These are phyloP conservation scores for Alauda arvensis DNA, from an alignment of 2,797 vertebrate genomes.

Conservation along the genomic window DNA sequence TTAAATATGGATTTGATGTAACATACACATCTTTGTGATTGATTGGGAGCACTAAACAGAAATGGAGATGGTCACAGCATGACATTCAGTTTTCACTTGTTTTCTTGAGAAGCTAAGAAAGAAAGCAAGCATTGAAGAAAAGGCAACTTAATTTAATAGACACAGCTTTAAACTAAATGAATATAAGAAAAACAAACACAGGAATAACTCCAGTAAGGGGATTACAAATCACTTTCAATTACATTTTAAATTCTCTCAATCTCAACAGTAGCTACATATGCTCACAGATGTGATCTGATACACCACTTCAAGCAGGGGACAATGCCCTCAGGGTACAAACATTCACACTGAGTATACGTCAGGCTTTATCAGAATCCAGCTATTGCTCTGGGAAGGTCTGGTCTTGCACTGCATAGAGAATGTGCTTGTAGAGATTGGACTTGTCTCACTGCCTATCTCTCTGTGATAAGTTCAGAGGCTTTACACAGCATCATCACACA, in stretches of 20 bases:
- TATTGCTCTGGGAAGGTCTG: background rate
- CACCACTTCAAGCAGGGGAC: background rate
- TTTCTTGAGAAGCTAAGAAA: background rate
- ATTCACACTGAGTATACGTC: background rate
- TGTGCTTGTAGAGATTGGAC: background rate
- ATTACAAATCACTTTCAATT: background rate
- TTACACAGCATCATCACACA: accelerated
- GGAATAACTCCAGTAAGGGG: background rate
- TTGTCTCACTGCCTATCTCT: background rate
- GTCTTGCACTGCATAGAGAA: background rate
- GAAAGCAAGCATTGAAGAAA: background rate
- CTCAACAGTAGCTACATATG: background rate
- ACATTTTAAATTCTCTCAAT: background rate
- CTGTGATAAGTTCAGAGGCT: background rate
- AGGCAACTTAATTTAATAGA: background rate
- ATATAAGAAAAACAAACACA: background rate
- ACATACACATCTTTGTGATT: conserved; percentile 18
- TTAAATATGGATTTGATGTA: conserved; percentile 34
- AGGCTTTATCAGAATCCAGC: background rate
- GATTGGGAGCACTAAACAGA: conserved; percentile 31
- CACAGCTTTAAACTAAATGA: conserved; percentile 19
- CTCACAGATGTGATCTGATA: background rate
- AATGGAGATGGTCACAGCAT: background rate
- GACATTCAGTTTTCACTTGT: background rate
- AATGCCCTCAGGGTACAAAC: background rate